These are phyloP conservation scores for Lithophane ornitopus DNA, from an alignment of 2,888 invertebrate species.

Conservation along the genomic window DNA sequence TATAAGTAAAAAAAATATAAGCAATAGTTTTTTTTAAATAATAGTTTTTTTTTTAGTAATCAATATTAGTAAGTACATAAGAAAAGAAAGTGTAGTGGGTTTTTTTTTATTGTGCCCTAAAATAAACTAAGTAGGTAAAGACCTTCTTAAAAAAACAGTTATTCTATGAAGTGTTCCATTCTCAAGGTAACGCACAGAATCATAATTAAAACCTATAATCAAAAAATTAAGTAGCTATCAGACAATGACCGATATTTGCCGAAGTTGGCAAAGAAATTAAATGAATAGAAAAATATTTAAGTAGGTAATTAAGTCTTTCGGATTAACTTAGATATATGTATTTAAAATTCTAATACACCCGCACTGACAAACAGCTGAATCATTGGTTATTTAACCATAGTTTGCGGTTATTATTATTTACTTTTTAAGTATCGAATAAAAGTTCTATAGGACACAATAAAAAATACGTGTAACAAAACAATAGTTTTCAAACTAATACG, in stretches of 20 bases:
- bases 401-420: not conserved
- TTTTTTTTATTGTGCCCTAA: too few species aligned
- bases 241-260: not conserved
- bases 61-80: too few species aligned
- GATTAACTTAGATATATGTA: conserved; percentile 28
- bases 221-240: not conserved
- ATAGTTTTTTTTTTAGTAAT: not conserved
- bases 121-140: not conserved
- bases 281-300: conserved; percentile 19
- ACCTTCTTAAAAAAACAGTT: not conserved
- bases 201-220: not conserved
- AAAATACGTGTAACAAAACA: not conserved
- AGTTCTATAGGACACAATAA: not conserved
- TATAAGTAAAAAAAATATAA: too few species aligned
- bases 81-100: not conserved
- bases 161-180: not conserved
- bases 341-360: conserved; percentile 42
- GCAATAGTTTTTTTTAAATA: too few species aligned
- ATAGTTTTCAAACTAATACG: not conserved
- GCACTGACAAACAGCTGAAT: conserved; percentile 45
- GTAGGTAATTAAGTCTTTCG: conserved; percentile 16
- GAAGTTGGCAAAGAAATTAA: conserved; percentile 5
- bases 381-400: conserved; percentile 30
- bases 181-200: not conserved
- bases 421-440: not conserved